Evolutionary conservation across 2,797 vertebrate genomes (phyloP), one percentile per base, ranked within the genome.

Genomic region (Erpetoichthys calabaricus): DNA sequence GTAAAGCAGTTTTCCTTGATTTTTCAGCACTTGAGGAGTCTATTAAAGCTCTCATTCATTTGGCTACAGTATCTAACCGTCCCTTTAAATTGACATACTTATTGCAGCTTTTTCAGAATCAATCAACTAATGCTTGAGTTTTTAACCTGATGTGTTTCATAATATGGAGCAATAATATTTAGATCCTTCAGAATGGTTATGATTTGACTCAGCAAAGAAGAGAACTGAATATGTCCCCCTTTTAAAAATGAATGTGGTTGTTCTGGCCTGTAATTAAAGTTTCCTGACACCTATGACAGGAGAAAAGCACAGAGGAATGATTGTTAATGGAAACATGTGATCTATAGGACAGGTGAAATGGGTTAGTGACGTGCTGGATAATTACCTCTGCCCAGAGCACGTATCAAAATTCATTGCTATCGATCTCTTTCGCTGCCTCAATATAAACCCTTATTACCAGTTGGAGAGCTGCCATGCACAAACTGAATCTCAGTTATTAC

Each of bases 371-470:
- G 7, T 49, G 47, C 5, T 49, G 4, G 47, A 49, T 49, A 49
- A 49, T 49, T 49, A 49, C 47, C 47, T 49, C 47, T 7, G 47
- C 47, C 47, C 47, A 49, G 47, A 49, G 47, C 47, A 49, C 7
- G 47, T 49, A 49, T 49, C 47, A 49, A 49, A 49, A 49, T 49
- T 49, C 47, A 49, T 49, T 49, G 47, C 47, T 49, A 49, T 49
- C n/a, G 47, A 49, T 49, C 47, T 49, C 25, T 25, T 25, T 49
- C 47, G n/a, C 47, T 7, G 47, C 47, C n/a, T 49, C 47, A 49
- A 49, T 49, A 7, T 49, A 49, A 49, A 49, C 47, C n/a, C n/a
- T 7, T 49, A 49, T 49, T 49, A 49, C 47, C n/a, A 7, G 2
- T 4, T 4, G n/a, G 47, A 49, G 47, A 5, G n/a, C 7, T 49